These are phyloP conservation scores for Plagodis pulveraria DNA, from an alignment of 2,888 invertebrate genomes.

Conservation along the genomic window DNA sequence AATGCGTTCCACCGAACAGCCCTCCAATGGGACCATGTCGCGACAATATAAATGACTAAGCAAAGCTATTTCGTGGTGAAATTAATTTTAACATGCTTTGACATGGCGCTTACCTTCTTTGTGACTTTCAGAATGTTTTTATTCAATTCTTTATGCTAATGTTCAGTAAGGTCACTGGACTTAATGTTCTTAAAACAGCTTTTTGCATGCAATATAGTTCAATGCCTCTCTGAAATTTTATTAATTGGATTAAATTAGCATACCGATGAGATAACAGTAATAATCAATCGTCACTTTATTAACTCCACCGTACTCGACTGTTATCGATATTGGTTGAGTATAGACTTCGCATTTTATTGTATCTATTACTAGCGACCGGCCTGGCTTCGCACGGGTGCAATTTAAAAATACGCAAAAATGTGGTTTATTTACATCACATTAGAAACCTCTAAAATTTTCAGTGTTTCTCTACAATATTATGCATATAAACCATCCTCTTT, in stretches of 20 bases:
- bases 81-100: neutral
- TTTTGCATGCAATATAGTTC: conserved; percentile 10
- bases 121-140: conserved; percentile 13
- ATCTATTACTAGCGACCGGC: too few relatives aligned
- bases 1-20: conserved; percentile 6
- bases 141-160: conserved; percentile 4
- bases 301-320: conserved; percentile 39
- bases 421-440: too few relatives aligned
- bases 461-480: too few relatives aligned
- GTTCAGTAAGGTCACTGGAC: conserved; percentile 19
- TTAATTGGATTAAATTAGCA: conserved; percentile 23
- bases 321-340: conserved; percentile 36
- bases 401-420: too few relatives aligned
- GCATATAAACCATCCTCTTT: too few relatives aligned
- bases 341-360: conserved; percentile 4
- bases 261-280: conserved; percentile 42
- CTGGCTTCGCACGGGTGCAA: too few relatives aligned
- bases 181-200: conserved; percentile 5
- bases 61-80: neutral
- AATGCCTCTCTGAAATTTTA: conserved; percentile 8
- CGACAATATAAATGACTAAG: conserved; percentile 1
- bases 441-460: too few relatives aligned
- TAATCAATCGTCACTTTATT: conserved; percentile 47
- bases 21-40: conserved; percentile 8
- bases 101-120: conserved; percentile 5